Base-by-base conservation (phyloP, 2,888 invertebrate genomes). In the Listrodromus nycthemerus region DNA sequence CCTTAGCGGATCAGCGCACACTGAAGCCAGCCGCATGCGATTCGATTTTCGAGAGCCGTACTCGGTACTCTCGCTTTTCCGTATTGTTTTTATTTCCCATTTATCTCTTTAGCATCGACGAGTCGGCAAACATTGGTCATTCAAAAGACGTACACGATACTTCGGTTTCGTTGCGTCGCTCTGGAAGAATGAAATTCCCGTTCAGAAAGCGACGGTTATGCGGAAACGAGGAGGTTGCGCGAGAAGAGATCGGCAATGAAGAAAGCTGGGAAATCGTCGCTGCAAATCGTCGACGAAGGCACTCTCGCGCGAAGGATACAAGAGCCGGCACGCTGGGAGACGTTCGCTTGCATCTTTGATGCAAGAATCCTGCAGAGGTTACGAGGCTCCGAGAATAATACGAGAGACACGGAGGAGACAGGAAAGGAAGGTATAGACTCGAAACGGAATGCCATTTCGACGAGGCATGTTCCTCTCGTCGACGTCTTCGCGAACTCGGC, bases 381-480 rank as follows among this genome's bases (percentile, higher is more conserved):
- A 52, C 65, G 71, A 77, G 61, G 19, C 37, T 3, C 19, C 41
- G 45, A 41, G 50, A 37, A 50, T n/a, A 13, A 65, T n/a, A 41
- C 21, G 61, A 71, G 76, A 75, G 48, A 71, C 80, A 58, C 66
- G 75, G 65, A 66, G 70, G 55, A 71, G 70, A 65, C 73, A 61
- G 61, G 19, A 24, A 1, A 24, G 58, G 58, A 61, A 4, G 2
- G 7, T 8, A 13, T 27, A 30, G 7, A 27, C 79, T 75, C 75
- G 78, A 69, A 77, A 63, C 61, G 70, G 37, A 80, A 83, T 50
- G 75, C 71, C 75, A 80, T 82, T 79, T 79, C 82, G 63, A 82
- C 63, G 74, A 45, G 66, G 61, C 50, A 27, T 70, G 65, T 55
- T 48, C 41, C 58, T 65, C 58, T 45, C 58, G 48, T 50, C 41